These are phyloP conservation scores for Pemphigus obesinymphae DNA, from an alignment of 1,140 invertebrate species.

Conservation along the genomic window DNA sequence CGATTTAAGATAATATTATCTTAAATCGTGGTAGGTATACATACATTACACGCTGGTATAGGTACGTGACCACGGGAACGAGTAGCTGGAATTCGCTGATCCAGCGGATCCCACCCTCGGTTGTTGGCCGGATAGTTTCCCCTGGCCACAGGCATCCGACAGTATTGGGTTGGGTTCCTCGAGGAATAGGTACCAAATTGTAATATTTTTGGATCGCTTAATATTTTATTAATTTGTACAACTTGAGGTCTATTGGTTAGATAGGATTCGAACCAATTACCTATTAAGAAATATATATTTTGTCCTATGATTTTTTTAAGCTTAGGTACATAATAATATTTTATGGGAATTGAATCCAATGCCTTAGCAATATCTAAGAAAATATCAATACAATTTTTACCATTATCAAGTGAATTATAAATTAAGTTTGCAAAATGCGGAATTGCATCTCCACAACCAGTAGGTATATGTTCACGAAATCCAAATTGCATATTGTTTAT, in stretches of 20 bases:
- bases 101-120: too few relatives aligned
- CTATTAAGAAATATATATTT: neutral
- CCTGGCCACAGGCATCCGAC: too few relatives aligned
- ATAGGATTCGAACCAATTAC: neutral
- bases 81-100: too few relatives aligned
- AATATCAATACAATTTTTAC: neutral
- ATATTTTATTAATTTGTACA: neutral
- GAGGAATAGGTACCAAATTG: neutral
- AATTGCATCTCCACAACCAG: too few relatives aligned
- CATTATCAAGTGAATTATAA: neutral
- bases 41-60: too few relatives aligned
- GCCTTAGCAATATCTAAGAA: neutral
- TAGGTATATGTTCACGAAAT: too few relatives aligned
- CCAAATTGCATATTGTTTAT: too few relatives aligned
- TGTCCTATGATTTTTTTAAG: neutral
- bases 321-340: neutral
- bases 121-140: too few relatives aligned
- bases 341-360: neutral
- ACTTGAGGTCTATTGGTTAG: neutral
- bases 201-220: neutral
- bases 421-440: neutral
- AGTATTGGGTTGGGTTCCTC: too few relatives aligned
- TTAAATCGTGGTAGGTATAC: too few relatives aligned
- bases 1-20: too few relatives aligned
- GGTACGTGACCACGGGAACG: too few relatives aligned